A percentile compares a stretch with the other conserved stretches of the same genome.
These are phyloP conservation scores for Hipparchia semele DNA, from an alignment of 2,888 invertebrate genomes.

Conservation along the genomic window DNA sequence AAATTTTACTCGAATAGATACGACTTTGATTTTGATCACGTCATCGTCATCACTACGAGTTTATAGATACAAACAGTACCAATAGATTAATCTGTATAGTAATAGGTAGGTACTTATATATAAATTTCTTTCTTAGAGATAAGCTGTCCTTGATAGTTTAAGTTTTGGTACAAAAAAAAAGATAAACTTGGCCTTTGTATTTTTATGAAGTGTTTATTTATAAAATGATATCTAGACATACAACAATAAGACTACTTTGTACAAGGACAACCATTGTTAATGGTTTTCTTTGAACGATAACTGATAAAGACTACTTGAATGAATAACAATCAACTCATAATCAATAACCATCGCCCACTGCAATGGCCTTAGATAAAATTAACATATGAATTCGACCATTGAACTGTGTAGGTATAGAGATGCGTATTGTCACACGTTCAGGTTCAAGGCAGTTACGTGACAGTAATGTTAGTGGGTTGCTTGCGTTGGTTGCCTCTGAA, in stretches of 20 bases:
- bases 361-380: conserved; percentile 22
- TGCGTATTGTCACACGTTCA: conserved; percentile 31
- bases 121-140: no score
- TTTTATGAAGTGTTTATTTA: neutral
- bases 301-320: conserved; percentile 1
- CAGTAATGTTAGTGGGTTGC: conserved; percentile 33
- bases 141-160: no score
- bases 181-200: neutral
- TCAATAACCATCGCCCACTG: conserved; percentile 2
- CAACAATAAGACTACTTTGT: neutral
- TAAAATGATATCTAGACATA: neutral
- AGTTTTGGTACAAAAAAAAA: neutral
- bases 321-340: conserved; percentile 9
- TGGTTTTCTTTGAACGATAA: neutral
- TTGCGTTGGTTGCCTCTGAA: conserved; percentile 31
- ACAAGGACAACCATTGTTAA: neutral
- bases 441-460: conserved; percentile 45
- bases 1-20: no score
- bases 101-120: no score
- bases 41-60: no score
- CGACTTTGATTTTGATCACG: no score
- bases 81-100: no score
- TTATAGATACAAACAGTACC: no score
- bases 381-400: conserved; percentile 20
- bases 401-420: conserved; percentile 21